Conservation (phyloP, 2,797 vertebrate genomes). For the Sylvilagus floridanus region DNA sequence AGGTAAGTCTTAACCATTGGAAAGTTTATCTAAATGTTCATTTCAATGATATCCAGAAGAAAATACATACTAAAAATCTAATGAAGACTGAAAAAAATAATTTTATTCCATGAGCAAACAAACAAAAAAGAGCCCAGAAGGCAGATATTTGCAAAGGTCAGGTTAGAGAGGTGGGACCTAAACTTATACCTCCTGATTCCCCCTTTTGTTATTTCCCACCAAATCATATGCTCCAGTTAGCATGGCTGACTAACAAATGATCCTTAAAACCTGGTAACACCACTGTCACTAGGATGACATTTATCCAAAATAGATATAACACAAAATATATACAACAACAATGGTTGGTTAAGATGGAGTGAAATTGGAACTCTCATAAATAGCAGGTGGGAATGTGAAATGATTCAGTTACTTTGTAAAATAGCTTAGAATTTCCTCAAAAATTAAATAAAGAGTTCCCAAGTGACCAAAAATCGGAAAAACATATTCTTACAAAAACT, state of each 20-base stretch:
- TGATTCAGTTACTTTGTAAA: neutral
- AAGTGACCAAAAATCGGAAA: neutral
- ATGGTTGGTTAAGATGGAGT: neutral
- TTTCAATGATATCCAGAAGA: neutral
- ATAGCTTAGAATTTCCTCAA: neutral
- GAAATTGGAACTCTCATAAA: neutral
- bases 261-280: neutral
- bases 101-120: neutral
- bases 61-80: neutral
- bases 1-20: neutral
- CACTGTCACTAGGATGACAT: neutral
- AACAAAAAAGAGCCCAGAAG: neutral
- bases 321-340: neutral
- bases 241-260: neutral
- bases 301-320: neutral
- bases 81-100: neutral
- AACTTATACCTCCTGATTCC: neutral
- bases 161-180: neutral
- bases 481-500: neutral
- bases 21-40: neutral
- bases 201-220: neutral
- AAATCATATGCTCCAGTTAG: neutral
- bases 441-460: neutral
- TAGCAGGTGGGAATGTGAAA: neutral
- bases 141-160: slow-evolving; percentile 11